A percentile compares a stretch with the other conserved stretches of the same genome.
phyloP scores from a whole-genome alignment of 2,797 vertebrate species.

The Falco concolor region DNA sequence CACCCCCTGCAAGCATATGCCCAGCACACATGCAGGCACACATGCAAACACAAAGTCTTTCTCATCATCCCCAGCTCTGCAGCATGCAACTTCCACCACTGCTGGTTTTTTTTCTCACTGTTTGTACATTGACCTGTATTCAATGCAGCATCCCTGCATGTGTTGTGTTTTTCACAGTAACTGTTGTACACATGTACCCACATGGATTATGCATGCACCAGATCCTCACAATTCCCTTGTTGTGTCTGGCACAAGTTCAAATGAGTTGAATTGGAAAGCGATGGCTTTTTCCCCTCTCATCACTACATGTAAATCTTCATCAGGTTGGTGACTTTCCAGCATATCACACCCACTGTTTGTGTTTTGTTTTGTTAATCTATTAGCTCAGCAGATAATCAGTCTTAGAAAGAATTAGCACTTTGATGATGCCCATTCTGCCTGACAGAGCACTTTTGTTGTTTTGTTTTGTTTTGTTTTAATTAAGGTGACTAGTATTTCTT shows the following conservation, averaged over 20 bases:
- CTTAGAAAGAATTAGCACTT: constrained; percentile 10
- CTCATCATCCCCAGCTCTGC: neutral
- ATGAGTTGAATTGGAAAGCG: neutral
- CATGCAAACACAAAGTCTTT: neutral
- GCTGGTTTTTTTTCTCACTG: neutral
- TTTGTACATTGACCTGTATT: neutral
- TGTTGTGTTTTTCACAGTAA: neutral
- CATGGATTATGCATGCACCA: neutral
- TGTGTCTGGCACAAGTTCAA: constrained; percentile 36
- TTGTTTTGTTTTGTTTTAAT: neutral
- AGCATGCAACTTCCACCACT: neutral
- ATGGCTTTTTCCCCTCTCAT: constrained; percentile 1
- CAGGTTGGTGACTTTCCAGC: constrained; percentile 21
- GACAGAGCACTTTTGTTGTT: neutral
- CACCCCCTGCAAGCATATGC: neutral
- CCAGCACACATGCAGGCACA: neutral
- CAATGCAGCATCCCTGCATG: neutral
- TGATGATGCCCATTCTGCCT: neutral
- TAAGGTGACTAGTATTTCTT: neutral
- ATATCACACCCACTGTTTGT: constrained; percentile 9
- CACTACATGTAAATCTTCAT: constrained; percentile 18
- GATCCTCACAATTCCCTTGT: constrained; percentile 21
- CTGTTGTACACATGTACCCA: neutral
- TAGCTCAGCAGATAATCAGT: constrained; percentile 23
- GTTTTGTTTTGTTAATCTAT: constrained; percentile 32